Percentiles rank a stretch among this genome's conserved stretches.
phyloP scores from a whole-genome alignment of 2,797 vertebrate genomes.

The Austrolebias charrua region DNA sequence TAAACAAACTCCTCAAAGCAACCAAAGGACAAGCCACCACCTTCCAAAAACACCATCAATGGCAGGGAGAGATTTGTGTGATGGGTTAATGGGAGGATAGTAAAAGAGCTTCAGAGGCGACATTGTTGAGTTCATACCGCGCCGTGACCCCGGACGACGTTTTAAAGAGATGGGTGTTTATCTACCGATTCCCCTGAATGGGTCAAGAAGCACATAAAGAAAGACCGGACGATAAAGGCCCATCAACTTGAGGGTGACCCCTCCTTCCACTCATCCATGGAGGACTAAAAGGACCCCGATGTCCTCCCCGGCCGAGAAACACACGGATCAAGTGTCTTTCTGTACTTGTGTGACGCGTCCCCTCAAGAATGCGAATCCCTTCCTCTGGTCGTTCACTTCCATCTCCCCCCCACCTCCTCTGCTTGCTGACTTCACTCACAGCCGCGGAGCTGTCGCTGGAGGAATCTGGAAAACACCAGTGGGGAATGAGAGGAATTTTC shows the following conservation, averaged over 20 bases:
- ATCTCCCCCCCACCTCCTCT: no score
- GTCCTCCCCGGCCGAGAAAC: slow-evolving; percentile 26
- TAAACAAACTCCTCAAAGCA: slow-evolving; percentile 38
- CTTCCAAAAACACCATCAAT: slow-evolving; percentile 34
- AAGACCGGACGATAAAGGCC: slow-evolving; percentile 31
- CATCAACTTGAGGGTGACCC: slow-evolving; percentile 13
- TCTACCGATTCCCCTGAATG: slow-evolving; percentile 49
- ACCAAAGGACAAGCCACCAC: slow-evolving; percentile 20
- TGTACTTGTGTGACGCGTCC: slow-evolving; percentile 66
- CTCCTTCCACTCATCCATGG: slow-evolving; percentile 10
- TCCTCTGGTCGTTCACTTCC: slow-evolving; percentile 50
- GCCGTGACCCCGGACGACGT: slow-evolving; percentile 45
- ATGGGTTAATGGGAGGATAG: slow-evolving; percentile 60
- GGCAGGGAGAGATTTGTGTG: slow-evolving; percentile 66
- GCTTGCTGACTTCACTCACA: slow-evolving; percentile 62
- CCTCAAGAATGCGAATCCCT: slow-evolving; percentile 77
- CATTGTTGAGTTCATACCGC: slow-evolving; percentile 46
- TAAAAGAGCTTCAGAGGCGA: slow-evolving; percentile 53
- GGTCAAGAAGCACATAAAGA: slow-evolving; percentile 35
- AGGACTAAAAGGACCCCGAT: background rate
- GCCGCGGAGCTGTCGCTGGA: slow-evolving; percentile 70
- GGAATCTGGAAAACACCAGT: slow-evolving; percentile 83
- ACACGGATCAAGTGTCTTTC: slow-evolving; percentile 58
- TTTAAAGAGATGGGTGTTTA: slow-evolving; percentile 59
- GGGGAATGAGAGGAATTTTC: slow-evolving; percentile 82